These are phyloP conservation scores for Macrochelys suwanniensis DNA, from an alignment of 2,797 vertebrate species.

Conservation along the genomic window DNA sequence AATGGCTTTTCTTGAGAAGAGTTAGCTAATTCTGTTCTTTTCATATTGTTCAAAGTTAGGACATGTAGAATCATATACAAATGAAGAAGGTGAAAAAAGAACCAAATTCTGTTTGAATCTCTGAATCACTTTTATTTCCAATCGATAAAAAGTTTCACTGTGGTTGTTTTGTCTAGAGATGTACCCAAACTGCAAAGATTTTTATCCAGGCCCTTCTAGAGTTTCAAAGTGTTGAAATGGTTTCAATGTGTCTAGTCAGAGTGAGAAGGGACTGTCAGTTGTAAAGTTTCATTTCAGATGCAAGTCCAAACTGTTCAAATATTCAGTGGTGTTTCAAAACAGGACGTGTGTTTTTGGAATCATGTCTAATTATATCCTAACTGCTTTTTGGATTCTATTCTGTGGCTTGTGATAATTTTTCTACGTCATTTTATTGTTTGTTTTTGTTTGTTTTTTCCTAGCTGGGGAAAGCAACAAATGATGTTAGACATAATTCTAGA, in stretches of 20 bases:
- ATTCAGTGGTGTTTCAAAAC: background rate
- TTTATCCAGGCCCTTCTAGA: background rate
- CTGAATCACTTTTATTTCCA: background rate
- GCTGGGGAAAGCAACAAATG: background rate
- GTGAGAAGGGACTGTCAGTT: background rate
- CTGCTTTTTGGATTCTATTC: background rate
- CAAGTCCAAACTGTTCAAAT: background rate
- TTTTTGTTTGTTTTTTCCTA: rapidly evolving
- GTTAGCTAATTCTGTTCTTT: background rate
- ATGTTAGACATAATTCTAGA: background rate
- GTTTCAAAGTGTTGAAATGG: background rate
- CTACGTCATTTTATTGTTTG: background rate
- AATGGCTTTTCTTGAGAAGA: background rate
- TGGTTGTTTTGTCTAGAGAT: background rate
- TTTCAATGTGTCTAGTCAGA: background rate
- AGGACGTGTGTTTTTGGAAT: slow-evolving; percentile 21
- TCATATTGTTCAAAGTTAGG: background rate
- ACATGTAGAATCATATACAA: background rate
- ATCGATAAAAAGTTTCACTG: background rate
- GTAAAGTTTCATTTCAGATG: background rate
- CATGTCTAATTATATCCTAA: background rate
- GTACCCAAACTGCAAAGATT: background rate
- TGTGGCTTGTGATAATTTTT: background rate
- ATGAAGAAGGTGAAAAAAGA: background rate
- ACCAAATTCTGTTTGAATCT: background rate